Evolutionary conservation across 2,888 invertebrate species (phyloP), one percentile per base, ranked within the genome.

Genomic region (Athalia circularis): DNA sequence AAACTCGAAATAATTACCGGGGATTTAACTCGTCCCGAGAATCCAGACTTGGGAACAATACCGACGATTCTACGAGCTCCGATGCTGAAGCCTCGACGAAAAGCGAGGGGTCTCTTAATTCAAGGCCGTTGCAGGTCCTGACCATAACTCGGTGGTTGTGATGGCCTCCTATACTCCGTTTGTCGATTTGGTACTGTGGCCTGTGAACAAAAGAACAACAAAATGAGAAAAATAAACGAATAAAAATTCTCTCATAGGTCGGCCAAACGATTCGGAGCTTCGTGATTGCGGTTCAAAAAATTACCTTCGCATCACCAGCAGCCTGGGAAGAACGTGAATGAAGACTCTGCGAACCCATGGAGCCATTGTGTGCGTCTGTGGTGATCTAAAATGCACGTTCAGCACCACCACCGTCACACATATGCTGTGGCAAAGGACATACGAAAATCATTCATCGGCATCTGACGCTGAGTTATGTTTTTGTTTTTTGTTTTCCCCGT

Each of bases 341-440:
- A 98, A 98, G 87, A 99, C 96, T 84, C 96, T 94, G 83, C 97
- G 95, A 87, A 99, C 97, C 98, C 98, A 98, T 77, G 96, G 97
- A 82, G 98, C 96, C 98, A 99, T 99, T 84, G 96, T 96, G 93
- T 98, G 98, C 82, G 99, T 99, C 91, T 98, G 97, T 83, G 99
- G 98, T 84, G 98, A 98, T 80, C 99, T 96, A 93, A 98, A 99
- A 93, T 99, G 98, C 86, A 98, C 97, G 92, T 99, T 99, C 87
- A 99, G 93, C 87, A 98, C 98, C 89, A 98, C 96, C 87, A 99
- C 98, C 81, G 98, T 97, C 89, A 97, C 95, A 92, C 97, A 96
- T 92, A 98, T 97, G 91, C 96, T 96, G 93, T 78, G 90, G 90
- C 86, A 77, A 88, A 80, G 64, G 11, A 48, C 29, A 29, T 29